A percentile compares a stretch with the other conserved stretches of the same genome.
Evolutionary conservation across 2,113 vertebrate genomes (phyloP).

Genomic region (Lagenorhynchus albirostris): DNA sequence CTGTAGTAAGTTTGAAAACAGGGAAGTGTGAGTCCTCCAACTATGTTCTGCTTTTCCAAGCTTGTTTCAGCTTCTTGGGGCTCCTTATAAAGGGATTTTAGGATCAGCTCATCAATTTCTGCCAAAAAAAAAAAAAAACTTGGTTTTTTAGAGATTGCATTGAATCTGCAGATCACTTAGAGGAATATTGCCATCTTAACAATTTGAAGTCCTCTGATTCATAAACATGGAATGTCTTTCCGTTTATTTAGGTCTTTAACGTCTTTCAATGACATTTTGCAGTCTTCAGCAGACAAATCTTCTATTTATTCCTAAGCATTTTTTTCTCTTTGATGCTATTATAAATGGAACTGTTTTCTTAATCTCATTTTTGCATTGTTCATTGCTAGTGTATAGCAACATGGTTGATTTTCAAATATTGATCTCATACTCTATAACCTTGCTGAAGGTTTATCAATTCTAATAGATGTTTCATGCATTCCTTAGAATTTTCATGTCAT

Average conservation of each 20-base stretch:
- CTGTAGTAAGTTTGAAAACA: background rate
- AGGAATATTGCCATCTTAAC: background rate
- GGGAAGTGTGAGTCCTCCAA: background rate
- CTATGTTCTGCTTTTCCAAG: background rate
- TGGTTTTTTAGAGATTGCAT: background rate
- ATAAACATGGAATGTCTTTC: background rate
- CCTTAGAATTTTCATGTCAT: background rate
- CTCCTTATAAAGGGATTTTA: background rate
- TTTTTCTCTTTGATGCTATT: background rate
- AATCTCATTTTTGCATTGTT: background rate
- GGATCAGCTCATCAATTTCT: background rate
- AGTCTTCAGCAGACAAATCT: background rate
- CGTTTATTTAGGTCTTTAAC: background rate
- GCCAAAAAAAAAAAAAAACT: too few relatives aligned
- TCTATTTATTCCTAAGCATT: background rate
- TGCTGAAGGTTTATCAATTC: background rate
- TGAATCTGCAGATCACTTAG: background rate
- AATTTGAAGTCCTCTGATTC: background rate
- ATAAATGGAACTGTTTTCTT: background rate
- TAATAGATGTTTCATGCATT: background rate
- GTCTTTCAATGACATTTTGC: background rate
- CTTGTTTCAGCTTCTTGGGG: background rate
- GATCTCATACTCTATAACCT: background rate
- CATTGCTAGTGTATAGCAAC: background rate
- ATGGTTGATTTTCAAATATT: background rate